These are phyloP conservation scores for Nemoura dubitans DNA, from an alignment of 2,888 invertebrate genomes.

Conservation along the genomic window DNA sequence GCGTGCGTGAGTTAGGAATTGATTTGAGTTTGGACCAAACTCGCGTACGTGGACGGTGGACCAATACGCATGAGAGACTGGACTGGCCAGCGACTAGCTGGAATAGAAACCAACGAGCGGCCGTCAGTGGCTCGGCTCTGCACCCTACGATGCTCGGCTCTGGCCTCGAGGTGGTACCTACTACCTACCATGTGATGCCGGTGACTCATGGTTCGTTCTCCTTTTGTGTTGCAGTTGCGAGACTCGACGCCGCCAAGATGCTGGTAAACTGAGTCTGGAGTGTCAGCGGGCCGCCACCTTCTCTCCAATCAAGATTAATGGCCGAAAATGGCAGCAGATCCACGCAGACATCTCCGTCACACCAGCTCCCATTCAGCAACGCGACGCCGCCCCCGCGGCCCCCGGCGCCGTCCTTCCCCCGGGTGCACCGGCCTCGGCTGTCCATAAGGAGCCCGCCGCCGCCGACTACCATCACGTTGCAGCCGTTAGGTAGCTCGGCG, in stretches of 20 bases:
- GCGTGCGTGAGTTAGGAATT: background rate
- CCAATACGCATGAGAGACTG: background rate
- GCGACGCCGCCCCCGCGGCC: slow-evolving; percentile 51
- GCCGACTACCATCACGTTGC: slow-evolving; percentile 55
- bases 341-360: slow-evolving; percentile 56
- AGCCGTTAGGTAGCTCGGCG: slow-evolving; percentile 64
- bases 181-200: background rate
- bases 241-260: slow-evolving; percentile 37
- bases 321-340: slow-evolving; percentile 45
- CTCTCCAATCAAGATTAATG: slow-evolving; percentile 37
- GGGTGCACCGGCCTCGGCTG: slow-evolving; percentile 54
- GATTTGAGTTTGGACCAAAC: background rate
- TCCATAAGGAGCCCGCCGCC: slow-evolving; percentile 56
- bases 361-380: slow-evolving; percentile 62
- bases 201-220: background rate
- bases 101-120: background rate
- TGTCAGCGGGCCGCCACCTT: slow-evolving; percentile 55
- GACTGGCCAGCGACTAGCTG: background rate
- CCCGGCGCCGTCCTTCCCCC: slow-evolving; percentile 57
- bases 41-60: background rate
- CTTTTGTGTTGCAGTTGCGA: slow-evolving; percentile 33
- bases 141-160: background rate
- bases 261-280: slow-evolving; percentile 49
- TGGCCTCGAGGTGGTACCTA: background rate
- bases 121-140: background rate